A percentile compares a stretch with the other conserved stretches of the same genome.
Evolutionary conservation across 2,113 vertebrate genomes (phyloP).

Genomic region (Pseudopipra pipra): DNA sequence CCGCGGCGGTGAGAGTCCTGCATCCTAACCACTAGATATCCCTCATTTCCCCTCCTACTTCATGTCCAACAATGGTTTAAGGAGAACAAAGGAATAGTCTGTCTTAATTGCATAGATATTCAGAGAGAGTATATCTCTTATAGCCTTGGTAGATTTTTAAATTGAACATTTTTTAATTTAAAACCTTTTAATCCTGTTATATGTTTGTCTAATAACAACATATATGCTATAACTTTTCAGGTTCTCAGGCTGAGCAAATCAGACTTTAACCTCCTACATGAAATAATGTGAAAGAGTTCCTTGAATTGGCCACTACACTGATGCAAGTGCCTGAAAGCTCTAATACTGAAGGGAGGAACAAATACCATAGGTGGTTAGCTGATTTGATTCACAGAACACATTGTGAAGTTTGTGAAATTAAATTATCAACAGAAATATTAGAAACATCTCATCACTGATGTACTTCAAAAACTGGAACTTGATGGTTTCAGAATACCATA

Average conservation of each 20-base stretch:
- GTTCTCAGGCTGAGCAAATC: not conserved
- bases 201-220: not conserved
- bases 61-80: not conserved
- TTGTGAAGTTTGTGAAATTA: not conserved
- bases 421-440: not conserved
- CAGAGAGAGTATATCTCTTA: not conserved
- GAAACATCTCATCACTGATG: not conserved
- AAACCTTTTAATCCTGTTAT: not conserved
- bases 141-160: not conserved
- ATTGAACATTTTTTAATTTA: not conserved
- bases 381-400: not conserved
- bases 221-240: not conserved
- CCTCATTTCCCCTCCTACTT: not conserved
- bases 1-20: conserved; percentile 82
- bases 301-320: not conserved
- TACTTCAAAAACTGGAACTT: not conserved
- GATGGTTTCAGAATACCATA: not conserved
- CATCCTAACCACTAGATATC: conserved; percentile 79
- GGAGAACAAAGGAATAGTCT: not conserved
- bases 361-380: not conserved
- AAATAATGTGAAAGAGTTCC: not conserved
- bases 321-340: not conserved
- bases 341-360: not conserved
- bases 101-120: not conserved
- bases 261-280: not conserved